Evolutionary conservation across 2,888 invertebrate species (phyloP).

Genomic region (Prosopocoilus inquinatus): DNA sequence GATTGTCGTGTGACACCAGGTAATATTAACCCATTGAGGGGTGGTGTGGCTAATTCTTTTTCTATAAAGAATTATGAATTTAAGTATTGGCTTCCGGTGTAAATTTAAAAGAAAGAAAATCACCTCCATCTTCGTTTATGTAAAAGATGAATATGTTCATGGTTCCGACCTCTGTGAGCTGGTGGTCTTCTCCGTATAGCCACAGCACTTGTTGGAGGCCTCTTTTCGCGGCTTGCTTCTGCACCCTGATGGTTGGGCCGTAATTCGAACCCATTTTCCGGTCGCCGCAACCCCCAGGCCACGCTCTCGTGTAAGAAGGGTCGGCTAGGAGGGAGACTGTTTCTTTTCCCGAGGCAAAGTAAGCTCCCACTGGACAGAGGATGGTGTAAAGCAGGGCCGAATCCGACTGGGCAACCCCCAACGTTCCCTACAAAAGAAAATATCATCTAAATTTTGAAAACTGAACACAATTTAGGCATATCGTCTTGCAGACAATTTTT

Average conservation of each 20-base stretch:
- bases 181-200: slow-evolving; percentile 91
- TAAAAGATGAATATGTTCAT: slow-evolving; percentile 96
- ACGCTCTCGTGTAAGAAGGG: slow-evolving; percentile 80
- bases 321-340: slow-evolving; percentile 87
- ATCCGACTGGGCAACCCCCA: slow-evolving; percentile 86
- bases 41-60: slow-evolving; percentile 88
- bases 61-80: slow-evolving; percentile 57
- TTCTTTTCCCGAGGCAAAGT: slow-evolving; percentile 67
- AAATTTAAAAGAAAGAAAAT: slow-evolving; percentile 30
- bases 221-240: slow-evolving; percentile 69
- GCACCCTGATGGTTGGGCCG: slow-evolving; percentile 81
- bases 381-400: slow-evolving; percentile 91
- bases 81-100: slow-evolving; percentile 8
- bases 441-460: too few species aligned
- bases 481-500: too few species aligned
- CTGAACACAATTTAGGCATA: too few species aligned
- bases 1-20: slow-evolving; percentile 93
- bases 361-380: slow-evolving; percentile 89
- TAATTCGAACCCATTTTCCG: slow-evolving; percentile 95
- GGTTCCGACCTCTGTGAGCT: slow-evolving; percentile 95
- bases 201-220: slow-evolving; percentile 95
- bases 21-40: slow-evolving; percentile 88
- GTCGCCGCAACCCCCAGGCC: slow-evolving; percentile 93
- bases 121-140: slow-evolving; percentile 88
- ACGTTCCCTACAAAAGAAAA: slow-evolving; percentile 67